Evolutionary conservation across 2,797 vertebrate genomes (phyloP).

Genomic region (Merluccius polli): DNA sequence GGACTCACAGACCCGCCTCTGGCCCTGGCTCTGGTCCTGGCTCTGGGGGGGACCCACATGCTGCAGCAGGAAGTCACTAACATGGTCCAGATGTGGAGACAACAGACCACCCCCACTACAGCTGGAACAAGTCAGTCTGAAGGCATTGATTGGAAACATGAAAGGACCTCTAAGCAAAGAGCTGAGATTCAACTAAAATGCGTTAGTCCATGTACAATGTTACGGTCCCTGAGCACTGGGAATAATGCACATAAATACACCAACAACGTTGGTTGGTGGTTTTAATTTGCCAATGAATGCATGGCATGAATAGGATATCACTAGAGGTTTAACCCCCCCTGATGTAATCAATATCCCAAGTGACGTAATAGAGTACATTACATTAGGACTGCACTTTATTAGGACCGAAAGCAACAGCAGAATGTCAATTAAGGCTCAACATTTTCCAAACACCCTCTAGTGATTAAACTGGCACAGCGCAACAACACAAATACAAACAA

Average conservation of each 20-base stretch:
- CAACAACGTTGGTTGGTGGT: neutral
- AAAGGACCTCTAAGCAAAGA: neutral
- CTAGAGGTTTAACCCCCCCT: neutral
- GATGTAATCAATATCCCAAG: neutral
- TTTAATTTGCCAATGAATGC: neutral
- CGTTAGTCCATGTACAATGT: neutral
- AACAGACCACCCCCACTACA: conserved; percentile 50
- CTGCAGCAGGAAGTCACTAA: conserved; percentile 74
- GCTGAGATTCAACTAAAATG: neutral
- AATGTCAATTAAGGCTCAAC: neutral
- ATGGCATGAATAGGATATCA: neutral
- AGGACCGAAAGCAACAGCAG: neutral
- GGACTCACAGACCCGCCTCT: conserved; percentile 15
- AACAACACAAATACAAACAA: neutral
- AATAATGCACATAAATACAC: neutral
- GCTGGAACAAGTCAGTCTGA: conserved; percentile 42
- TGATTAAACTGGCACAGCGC: neutral
- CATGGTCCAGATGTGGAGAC: conserved; percentile 73
- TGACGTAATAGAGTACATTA: neutral
- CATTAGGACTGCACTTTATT: neutral
- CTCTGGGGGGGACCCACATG: conserved; percentile 62
- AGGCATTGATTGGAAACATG: conserved; percentile 29
- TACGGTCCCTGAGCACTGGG: neutral
- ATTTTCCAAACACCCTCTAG: neutral
- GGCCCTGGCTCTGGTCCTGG: conserved; percentile 17